These are phyloP conservation scores for Macroramphosus scolopax DNA, from an alignment of 2,797 vertebrate genomes.

Conservation along the genomic window DNA sequence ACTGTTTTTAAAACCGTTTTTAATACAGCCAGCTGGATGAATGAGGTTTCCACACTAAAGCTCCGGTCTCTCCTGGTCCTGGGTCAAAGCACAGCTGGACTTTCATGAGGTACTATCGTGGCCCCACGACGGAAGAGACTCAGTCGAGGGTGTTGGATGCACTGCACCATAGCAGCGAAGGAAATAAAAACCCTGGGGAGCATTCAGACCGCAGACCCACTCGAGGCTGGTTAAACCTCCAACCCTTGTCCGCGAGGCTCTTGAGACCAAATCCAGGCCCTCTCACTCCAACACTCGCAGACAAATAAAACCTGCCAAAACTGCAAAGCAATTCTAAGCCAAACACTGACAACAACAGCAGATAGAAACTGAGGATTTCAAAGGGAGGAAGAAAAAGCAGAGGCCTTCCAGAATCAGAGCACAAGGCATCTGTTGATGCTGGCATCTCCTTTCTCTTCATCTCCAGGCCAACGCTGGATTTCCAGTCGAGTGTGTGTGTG, in stretches of 20 bases:
- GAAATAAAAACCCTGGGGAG: conserved; percentile 6
- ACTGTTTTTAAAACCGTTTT: too few relatives aligned
- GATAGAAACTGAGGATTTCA: conserved; percentile 62
- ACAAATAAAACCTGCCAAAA: conserved; percentile 66
- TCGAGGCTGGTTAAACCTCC: conserved; percentile 53
- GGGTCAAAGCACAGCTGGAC: conserved; percentile 24
- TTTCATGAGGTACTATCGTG: conserved; percentile 14
- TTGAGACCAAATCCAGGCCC: conserved; percentile 51
- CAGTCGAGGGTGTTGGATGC: conserved; percentile 7
- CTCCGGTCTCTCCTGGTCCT: conserved; percentile 8
- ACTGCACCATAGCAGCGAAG: conserved; percentile 20
- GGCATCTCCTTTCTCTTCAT: conserved; percentile 67
- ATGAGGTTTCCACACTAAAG: neutral
- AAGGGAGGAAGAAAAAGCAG: conserved; percentile 57
- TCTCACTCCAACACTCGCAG: conserved; percentile 58
- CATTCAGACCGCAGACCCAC: conserved; percentile 40
- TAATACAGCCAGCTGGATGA: neutral
- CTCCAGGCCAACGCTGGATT: conserved; percentile 67
- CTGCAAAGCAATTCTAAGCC: conserved; percentile 54
- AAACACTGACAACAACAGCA: conserved; percentile 62
- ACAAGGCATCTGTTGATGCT: conserved; percentile 79
- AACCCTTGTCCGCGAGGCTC: conserved; percentile 52
- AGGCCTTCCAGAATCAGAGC: conserved; percentile 70
- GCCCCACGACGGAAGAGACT: conserved; percentile 21
- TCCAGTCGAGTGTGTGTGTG: conserved; percentile 49